Conservation (phyloP, 2,888 invertebrate species). For the Diarsia rubi region DNA sequence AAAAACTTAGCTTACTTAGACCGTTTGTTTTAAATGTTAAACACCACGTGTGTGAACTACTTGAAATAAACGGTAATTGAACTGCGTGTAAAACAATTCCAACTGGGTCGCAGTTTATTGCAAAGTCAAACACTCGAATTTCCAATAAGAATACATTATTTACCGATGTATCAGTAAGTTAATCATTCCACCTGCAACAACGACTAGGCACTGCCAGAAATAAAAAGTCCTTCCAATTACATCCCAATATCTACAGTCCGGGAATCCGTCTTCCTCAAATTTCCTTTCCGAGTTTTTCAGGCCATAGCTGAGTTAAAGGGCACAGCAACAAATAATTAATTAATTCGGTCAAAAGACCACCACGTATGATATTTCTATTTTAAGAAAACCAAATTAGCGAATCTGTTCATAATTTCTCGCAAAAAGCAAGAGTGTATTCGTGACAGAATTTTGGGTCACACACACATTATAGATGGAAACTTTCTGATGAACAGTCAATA, state of each 20-base stretch:
- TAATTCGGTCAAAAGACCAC: not conserved
- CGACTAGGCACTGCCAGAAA: not conserved
- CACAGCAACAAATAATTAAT: not conserved
- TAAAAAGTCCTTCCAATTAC: not conserved
- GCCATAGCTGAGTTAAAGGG: too few species aligned
- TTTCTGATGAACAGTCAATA: slow-evolving; percentile 26
- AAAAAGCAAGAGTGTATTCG: slow-evolving; percentile 17
- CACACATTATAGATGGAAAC: slow-evolving; percentile 18
- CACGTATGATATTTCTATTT: not conserved
- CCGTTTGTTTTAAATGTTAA: not conserved
- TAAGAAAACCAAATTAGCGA: not conserved
- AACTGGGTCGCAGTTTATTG: not conserved
- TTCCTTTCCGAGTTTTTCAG: not conserved
- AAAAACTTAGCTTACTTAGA: not conserved
- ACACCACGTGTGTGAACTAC: not conserved
- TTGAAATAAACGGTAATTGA: slow-evolving; percentile 1
- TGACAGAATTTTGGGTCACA: slow-evolving; percentile 42
- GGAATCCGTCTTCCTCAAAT: not conserved
- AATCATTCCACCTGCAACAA: not conserved
- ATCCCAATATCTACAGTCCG: not conserved
- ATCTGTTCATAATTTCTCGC: not conserved
- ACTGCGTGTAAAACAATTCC: not conserved
- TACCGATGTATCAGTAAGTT: not conserved
- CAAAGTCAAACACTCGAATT: slow-evolving; percentile 1
- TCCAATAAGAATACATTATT: slow-evolving; percentile 1